Evolutionary conservation across 2,888 invertebrate genomes (phyloP).

Genomic region (Torymus texanus): DNA sequence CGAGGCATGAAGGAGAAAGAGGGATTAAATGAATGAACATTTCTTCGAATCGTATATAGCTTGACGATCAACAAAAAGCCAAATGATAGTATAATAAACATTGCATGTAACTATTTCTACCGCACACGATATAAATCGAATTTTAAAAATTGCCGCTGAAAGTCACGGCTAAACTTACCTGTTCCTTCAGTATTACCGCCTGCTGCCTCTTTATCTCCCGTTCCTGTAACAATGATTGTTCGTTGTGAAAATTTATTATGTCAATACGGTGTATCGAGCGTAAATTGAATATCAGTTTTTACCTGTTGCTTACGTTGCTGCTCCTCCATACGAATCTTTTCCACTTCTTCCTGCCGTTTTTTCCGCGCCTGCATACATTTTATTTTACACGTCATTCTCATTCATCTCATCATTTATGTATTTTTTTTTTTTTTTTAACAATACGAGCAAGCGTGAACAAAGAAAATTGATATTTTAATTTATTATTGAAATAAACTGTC

Average conservation of each 20-base stretch:
- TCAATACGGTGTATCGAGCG: too few species aligned
- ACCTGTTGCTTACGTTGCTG: constrained; percentile 92
- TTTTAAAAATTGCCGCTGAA: constrained; percentile 3
- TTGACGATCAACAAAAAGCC: constrained; percentile 40
- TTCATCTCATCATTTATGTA: constrained; percentile 37
- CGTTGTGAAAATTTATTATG: too few species aligned
- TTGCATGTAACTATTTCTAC: constrained; percentile 59
- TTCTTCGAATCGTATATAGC: constrained; percentile 32
- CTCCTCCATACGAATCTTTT: constrained; percentile 89
- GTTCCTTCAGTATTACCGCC: constrained; percentile 91
- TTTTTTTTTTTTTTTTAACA: constrained; percentile 11
- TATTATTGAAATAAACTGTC: background rate
- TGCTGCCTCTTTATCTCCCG: constrained; percentile 93
- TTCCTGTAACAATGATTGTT: constrained; percentile 79
- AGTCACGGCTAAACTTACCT: constrained; percentile 80
- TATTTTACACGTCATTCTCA: constrained; percentile 41
- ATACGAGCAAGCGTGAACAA: constrained; percentile 45
- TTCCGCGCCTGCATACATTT: constrained; percentile 83
- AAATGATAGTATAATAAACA: constrained; percentile 47
- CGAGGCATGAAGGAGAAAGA: background rate
- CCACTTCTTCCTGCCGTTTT: constrained; percentile 89
- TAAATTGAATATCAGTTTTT: constrained; percentile 54
- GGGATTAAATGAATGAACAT: constrained; percentile 7
- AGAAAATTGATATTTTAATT: constrained; percentile 22
- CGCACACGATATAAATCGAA: constrained; percentile 61